Conservation (phyloP, 1,140 invertebrate species). For the Drosophila mayri region DNA sequence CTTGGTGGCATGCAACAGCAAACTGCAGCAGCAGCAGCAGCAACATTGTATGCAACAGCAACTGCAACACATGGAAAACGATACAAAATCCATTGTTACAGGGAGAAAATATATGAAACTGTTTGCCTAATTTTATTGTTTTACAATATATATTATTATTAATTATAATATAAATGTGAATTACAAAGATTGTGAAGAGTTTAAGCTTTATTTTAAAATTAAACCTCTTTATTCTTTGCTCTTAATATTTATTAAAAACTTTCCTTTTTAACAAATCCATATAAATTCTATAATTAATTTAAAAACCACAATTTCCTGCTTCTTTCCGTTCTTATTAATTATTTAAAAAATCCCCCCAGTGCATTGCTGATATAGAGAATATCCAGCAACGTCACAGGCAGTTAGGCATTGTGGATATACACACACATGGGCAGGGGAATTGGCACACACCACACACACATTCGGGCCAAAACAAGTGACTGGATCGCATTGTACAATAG, state of each 20-base stretch:
- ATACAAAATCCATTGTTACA: slow-evolving; percentile 35
- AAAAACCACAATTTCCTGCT: no score
- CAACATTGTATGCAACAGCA: slow-evolving; percentile 40
- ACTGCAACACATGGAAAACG: slow-evolving; percentile 33
- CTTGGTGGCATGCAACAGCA: slow-evolving; percentile 41
- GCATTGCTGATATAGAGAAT: slow-evolving; percentile 17
- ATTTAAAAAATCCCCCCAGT: not conserved
- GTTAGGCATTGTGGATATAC: slow-evolving; percentile 64
- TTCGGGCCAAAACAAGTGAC: slow-evolving; percentile 55
- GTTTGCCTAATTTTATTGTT: no score
- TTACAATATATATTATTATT: not conserved
- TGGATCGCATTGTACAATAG: slow-evolving; percentile 62
- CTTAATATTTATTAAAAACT: no score
- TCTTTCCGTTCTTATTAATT: no score
- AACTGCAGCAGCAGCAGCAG: slow-evolving; percentile 36
- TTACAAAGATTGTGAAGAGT: not conserved
- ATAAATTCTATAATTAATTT: no score
- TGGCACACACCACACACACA: slow-evolving; percentile 56
- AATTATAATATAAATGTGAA: no score
- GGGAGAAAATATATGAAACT: not conserved
- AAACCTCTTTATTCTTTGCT: no score
- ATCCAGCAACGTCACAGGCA: slow-evolving; percentile 62
- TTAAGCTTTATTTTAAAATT: not conserved
- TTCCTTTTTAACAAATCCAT: no score
- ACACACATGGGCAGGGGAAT: slow-evolving; percentile 36